These are phyloP conservation scores for Myotis findleyi DNA, from an alignment of 2,797 vertebrate species.

Conservation along the genomic window DNA sequence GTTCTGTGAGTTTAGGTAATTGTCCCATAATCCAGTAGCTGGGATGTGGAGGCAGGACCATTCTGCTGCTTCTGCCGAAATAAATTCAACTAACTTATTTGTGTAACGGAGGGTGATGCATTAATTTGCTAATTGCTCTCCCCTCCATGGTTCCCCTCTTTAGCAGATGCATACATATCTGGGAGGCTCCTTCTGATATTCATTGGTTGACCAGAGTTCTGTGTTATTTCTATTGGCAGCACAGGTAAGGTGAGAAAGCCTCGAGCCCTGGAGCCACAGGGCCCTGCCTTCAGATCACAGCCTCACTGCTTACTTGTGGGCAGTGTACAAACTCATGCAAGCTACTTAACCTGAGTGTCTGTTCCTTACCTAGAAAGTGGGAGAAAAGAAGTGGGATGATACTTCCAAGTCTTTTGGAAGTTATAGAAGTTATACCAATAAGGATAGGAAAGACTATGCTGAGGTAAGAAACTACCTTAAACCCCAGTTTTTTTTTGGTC, in stretches of 20 bases:
- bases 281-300: neutral
- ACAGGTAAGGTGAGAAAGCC: neutral
- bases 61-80: slow-evolving; percentile 14
- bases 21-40: neutral
- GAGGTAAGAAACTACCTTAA: too few relatives aligned
- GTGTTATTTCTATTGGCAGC: slow-evolving; percentile 8
- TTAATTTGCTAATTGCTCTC: slow-evolving; percentile 60
- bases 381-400: neutral
- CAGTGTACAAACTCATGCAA: neutral
- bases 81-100: slow-evolving; percentile 73
- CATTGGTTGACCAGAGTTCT: neutral
- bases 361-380: neutral
- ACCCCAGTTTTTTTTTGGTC: too few relatives aligned
- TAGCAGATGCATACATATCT: slow-evolving; percentile 9
- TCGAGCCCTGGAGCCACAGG: neutral
- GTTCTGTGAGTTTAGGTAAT: neutral
- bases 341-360: neutral
- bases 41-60: neutral
- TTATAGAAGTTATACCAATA: too few relatives aligned
- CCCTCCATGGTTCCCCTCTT: neutral
- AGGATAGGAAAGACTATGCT: too few relatives aligned
- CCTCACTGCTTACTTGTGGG: neutral
- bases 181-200: neutral
- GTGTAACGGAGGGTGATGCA: slow-evolving; percentile 57
- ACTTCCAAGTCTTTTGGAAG: neutral